These are phyloP conservation scores for Cryptocheilus praepositus DNA, from an alignment of 2,888 invertebrate genomes.

Conservation along the genomic window DNA sequence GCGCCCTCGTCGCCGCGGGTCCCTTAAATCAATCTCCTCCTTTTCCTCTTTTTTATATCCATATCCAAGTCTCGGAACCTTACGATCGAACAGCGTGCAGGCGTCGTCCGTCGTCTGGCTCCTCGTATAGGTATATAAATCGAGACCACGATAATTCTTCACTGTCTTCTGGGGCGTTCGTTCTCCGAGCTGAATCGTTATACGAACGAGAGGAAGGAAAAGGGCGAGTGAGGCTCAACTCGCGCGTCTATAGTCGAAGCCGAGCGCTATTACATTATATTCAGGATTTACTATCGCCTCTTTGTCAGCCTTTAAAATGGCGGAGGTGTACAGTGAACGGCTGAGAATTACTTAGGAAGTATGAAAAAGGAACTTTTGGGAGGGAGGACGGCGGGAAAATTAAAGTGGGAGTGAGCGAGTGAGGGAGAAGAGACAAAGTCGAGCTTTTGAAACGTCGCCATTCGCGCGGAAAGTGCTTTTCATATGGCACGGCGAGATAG, in stretches of 20 bases:
- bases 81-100: conserved; percentile 13
- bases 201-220: conserved; percentile 35
- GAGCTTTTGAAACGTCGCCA: conserved; percentile 2
- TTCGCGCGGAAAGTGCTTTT: conserved; percentile 27
- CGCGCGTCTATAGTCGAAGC: background rate
- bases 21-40: conserved; percentile 3
- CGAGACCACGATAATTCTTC: conserved; percentile 43
- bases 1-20: background rate
- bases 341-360: conserved; percentile 23
- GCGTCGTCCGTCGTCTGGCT: conserved; percentile 10
- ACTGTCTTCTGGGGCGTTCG: conserved; percentile 47
- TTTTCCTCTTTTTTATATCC: conserved; percentile 1
- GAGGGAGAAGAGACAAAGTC: background rate
- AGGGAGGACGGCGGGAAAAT: conserved; percentile 30
- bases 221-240: background rate
- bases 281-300: conserved; percentile 53
- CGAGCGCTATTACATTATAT: conserved; percentile 52
- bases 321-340: conserved; percentile 23
- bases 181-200: conserved; percentile 43
- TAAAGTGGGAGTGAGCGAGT: conserved; percentile 15
- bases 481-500: conserved; percentile 1
- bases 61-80: conserved; percentile 8
- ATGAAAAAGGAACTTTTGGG: too few species aligned
- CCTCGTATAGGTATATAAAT: conserved; percentile 5
- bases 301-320: conserved; percentile 53